These are phyloP conservation scores for Rhyacophila evoluta DNA, from an alignment of 2,888 invertebrate genomes.

Conservation along the genomic window DNA sequence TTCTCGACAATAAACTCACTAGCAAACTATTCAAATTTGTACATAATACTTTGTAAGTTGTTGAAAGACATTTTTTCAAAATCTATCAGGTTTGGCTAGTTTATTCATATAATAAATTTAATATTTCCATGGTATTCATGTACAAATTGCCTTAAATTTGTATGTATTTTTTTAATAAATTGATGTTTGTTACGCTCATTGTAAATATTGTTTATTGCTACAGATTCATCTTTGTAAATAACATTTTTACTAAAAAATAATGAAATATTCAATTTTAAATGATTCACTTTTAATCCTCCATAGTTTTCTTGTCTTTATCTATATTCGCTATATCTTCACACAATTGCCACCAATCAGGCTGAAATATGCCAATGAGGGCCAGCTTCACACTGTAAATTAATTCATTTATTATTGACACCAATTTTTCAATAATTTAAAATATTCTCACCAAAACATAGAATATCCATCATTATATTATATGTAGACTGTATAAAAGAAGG, in stretches of 20 bases:
- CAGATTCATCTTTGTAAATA: conserved; percentile 21
- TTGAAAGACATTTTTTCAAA: too few relatives aligned
- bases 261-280: neutral
- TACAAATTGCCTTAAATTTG: neutral
- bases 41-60: too few relatives aligned
- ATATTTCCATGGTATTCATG: neutral
- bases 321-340: conserved; percentile 36
- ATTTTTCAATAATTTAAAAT: too few relatives aligned
- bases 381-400: conserved; percentile 41
- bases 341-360: conserved; percentile 45
- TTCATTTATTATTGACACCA: conserved; percentile 35
- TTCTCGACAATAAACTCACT: too few relatives aligned
- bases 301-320: conserved; percentile 12
- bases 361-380: conserved; percentile 42
- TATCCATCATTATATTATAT: too few relatives aligned
- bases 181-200: neutral
- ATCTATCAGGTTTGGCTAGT: too few relatives aligned
- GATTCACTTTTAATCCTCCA: conserved; percentile 8
- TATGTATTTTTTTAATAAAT: neutral
- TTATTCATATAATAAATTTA: too few relatives aligned
- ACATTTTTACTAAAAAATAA: neutral
- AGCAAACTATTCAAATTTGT: too few relatives aligned
- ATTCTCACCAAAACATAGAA: too few relatives aligned
- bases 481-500: too few relatives aligned
- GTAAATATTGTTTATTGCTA: conserved; percentile 20